Evolutionary conservation across 2,888 invertebrate species (phyloP).

Genomic region (Bibio marci): DNA sequence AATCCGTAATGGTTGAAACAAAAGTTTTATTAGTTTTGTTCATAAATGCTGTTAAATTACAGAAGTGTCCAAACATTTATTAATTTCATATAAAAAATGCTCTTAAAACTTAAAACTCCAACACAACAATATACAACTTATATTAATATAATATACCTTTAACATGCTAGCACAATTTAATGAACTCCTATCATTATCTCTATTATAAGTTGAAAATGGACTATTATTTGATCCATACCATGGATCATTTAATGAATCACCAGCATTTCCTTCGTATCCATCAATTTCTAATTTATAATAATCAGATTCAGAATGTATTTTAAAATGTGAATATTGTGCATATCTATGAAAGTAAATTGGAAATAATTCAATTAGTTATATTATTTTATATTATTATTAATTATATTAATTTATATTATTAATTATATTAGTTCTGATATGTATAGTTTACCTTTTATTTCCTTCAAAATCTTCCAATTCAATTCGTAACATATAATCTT

Average conservation of each 20-base stretch:
- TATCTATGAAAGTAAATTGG: constrained; percentile 40
- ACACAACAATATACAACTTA: no score
- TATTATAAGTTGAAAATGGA: constrained; percentile 83
- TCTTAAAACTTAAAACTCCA: no score
- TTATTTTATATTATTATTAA: background rate
- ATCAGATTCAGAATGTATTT: constrained; percentile 80
- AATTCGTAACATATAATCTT: constrained; percentile 71
- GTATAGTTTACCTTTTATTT: constrained; percentile 60
- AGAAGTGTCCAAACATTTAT: no score
- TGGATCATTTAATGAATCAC: constrained; percentile 81
- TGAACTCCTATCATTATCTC: constrained; percentile 81
- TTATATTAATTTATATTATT: background rate
- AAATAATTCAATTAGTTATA: constrained; percentile 4
- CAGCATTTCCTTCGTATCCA: constrained; percentile 80
- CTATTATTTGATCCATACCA: constrained; percentile 91
- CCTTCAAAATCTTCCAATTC: constrained; percentile 87
- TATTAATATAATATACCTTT: constrained; percentile 41
- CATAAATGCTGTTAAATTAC: no score
- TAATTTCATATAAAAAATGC: no score
- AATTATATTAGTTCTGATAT: no score
- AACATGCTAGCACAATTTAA: constrained; percentile 85
- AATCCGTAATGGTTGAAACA: no score
- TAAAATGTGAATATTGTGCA: constrained; percentile 81
- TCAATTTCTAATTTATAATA: constrained; percentile 85
- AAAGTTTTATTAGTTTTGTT: no score